phyloP scores from a whole-genome alignment of 2,888 invertebrate genomes.

The Sesia bembeciformis region DNA sequence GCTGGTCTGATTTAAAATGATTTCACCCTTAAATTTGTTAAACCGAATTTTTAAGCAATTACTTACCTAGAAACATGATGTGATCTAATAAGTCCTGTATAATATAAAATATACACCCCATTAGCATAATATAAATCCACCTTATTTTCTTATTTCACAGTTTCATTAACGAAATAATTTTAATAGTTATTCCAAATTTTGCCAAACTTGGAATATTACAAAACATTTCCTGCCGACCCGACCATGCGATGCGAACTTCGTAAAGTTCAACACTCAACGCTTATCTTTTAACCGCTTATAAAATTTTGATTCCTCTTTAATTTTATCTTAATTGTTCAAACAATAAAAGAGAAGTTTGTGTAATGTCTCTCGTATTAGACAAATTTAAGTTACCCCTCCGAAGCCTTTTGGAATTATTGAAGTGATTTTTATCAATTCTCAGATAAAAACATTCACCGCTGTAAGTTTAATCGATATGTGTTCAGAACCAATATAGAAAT shows the following conservation, averaged over 20 bases:
- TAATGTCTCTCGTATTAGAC: conserved; percentile 32
- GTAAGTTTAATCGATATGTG: too few species aligned
- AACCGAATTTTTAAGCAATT: too few species aligned
- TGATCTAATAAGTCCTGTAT: too few species aligned
- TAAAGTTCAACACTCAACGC: conserved; percentile 62
- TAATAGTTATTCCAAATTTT: conserved; percentile 23
- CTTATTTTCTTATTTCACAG: conserved; percentile 10
- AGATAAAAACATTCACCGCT: too few species aligned
- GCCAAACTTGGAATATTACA: conserved; percentile 26
- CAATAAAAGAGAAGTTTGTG: conserved; percentile 54
- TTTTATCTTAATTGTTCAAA: conserved; percentile 65
- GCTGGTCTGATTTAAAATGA: neutral
- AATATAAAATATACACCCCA: too few species aligned
- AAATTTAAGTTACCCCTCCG: neutral
- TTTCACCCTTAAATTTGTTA: neutral
- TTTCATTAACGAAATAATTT: conserved; percentile 21
- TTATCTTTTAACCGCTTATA: conserved; percentile 65
- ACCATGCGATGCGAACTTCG: conserved; percentile 40
- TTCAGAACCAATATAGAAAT: too few species aligned
- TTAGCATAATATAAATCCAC: neutral
- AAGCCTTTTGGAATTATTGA: neutral
- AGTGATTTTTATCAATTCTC: too few species aligned
- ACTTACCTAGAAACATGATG: too few species aligned
- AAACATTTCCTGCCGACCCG: conserved; percentile 31
- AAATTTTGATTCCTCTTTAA: conserved; percentile 68